phyloP scores from a whole-genome alignment of 2,888 invertebrate genomes.

The Netelia fuscicornis region DNA sequence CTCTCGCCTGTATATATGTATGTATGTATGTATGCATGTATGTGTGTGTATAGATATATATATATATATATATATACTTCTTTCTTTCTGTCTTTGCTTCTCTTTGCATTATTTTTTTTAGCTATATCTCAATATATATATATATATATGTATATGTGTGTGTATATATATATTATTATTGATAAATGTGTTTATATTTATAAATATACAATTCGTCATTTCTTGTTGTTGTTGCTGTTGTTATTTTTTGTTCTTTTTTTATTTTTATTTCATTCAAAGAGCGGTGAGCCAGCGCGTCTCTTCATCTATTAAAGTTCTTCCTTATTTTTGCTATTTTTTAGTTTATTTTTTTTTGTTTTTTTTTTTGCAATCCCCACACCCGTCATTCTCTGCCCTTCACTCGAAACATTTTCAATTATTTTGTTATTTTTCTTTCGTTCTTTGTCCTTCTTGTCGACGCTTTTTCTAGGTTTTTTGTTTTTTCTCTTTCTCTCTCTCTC shows the following conservation, averaged over 20 bases:
- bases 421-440: constrained; percentile 1
- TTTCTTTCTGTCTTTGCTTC: constrained; percentile 70
- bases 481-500: not conserved
- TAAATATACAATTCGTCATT: constrained; percentile 83
- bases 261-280: constrained; percentile 71
- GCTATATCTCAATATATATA: constrained; percentile 71
- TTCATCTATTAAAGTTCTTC: constrained; percentile 66
- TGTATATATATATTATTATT: constrained; percentile 72
- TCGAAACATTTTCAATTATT: not conserved
- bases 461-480: not conserved
- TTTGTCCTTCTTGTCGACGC: not conserved
- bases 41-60: constrained; percentile 70
- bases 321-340: constrained; percentile 20
- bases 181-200: constrained; percentile 80
- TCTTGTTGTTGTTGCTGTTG: constrained; percentile 26
- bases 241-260: constrained; percentile 10
- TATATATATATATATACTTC: constrained; percentile 68
- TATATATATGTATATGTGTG: constrained; percentile 65
- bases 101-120: constrained; percentile 67
- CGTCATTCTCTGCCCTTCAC: constrained; percentile 7
- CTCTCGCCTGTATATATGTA: constrained; percentile 67
- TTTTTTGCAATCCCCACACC: constrained; percentile 41
- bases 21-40: constrained; percentile 70
- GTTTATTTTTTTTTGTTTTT: not conserved
- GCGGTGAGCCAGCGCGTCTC: constrained; percentile 80